Evolutionary conservation across 2,113 vertebrate species (phyloP), one percentile per base, ranked within the genome.

Genomic region (Cichladusa arquata): DNA sequence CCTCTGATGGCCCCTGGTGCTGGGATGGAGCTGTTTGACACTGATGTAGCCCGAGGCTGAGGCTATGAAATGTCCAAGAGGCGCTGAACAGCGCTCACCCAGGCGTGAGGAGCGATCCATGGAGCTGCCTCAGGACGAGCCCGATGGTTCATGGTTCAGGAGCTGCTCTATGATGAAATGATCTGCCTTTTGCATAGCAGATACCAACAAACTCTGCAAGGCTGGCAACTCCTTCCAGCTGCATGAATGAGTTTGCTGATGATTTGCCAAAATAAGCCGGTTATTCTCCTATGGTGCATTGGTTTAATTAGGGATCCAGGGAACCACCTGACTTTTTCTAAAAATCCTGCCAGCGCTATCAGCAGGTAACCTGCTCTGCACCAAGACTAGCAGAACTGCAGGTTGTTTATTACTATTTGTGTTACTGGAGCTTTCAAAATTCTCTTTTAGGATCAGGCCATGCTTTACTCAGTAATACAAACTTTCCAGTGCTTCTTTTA

Each of bases 101-200:
- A 11, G 23, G 50, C 51, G 1, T 20, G 3, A 8, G 19, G 28
- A 10, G 36, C 54, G 2, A 0, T 0, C 70, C 47, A 0, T 4
- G 51, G 64, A 58, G 58, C 70, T 0, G 38, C 95, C 81, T 31
- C 0, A 0, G 80, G 92, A 40, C 0, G 4, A 22, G 1, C 33
- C 1, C 5, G 0, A 22, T 48, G 72, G 20, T 44, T 91, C 48
- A 12, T 56, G 92, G 78, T 29, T 87, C 96, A 87, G 78, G 70
- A 81, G 44, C n/a, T 0, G 0, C 0, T 6, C 5, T 65, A 36
- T 6, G 70, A 40, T 45, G 36, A 40, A 57, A 24, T 14, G 33
- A 51, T 44, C 51, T 89, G 93, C 34, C 57, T 62, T 64, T 54
- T 94, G 66, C 87, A 33, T 6, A 36, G 69, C 77, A 76, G 44